A percentile compares a stretch with the other conserved stretches of the same genome.
Evolutionary conservation across 2,113 vertebrate genomes (phyloP).

Genomic region (Micronycteris hirsuta): DNA sequence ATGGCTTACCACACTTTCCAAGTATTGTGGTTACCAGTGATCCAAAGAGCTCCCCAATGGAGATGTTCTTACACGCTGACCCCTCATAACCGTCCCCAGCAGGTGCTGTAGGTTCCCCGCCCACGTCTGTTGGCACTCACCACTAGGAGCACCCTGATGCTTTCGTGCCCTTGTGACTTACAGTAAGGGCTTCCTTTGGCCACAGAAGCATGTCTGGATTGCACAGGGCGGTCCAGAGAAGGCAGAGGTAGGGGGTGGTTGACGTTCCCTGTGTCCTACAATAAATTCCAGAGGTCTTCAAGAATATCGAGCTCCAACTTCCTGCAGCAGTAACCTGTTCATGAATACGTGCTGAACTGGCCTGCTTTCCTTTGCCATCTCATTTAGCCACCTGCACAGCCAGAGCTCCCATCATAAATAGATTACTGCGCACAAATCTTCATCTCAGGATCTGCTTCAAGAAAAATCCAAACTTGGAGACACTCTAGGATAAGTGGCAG

Average conservation of each 20-base stretch:
- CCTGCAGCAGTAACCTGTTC: too few relatives aligned
- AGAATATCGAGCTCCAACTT: not conserved
- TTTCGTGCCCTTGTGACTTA: not conserved
- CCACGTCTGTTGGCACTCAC: not conserved
- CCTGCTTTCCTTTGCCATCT: not conserved
- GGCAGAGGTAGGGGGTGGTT: not conserved
- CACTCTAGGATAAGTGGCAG: not conserved
- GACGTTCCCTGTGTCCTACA: not conserved
- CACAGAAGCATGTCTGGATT: not conserved
- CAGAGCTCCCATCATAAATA: not conserved
- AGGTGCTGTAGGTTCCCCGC: too few relatives aligned
- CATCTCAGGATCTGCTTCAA: not conserved
- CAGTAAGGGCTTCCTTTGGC: not conserved
- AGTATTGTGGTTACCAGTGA: not conserved
- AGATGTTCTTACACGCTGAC: not conserved
- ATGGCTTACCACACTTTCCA: not conserved
- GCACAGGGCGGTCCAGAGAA: not conserved
- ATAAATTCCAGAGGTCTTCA: not conserved
- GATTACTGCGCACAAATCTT: not conserved
- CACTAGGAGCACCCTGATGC: not conserved
- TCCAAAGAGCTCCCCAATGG: fast-evolving
- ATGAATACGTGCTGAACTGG: not conserved
- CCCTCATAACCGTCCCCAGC: not conserved
- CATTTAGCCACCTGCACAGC: too few relatives aligned
- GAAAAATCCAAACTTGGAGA: not conserved